phyloP scores from a whole-genome alignment of 1,140 invertebrate genomes.

The Magallana gigas region DNA sequence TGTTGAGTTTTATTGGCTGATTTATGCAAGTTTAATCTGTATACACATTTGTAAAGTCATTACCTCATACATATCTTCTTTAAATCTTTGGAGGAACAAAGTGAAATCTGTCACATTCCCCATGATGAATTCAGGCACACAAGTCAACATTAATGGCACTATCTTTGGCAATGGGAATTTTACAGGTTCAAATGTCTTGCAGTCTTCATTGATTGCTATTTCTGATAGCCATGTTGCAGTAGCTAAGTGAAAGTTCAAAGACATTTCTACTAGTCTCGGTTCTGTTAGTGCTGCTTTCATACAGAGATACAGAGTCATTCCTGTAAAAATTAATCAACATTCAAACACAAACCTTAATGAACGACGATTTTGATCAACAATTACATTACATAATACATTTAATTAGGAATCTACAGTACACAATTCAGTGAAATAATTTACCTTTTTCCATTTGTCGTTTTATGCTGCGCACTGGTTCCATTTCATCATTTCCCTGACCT shows the following conservation, averaged over 20 bases:
- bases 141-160: constrained; percentile 81
- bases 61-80: constrained; percentile 76
- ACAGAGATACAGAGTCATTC: constrained; percentile 77
- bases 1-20: background rate
- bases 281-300: constrained; percentile 86
- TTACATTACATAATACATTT: too few relatives aligned
- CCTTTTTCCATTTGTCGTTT: constrained; percentile 83
- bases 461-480: constrained; percentile 83
- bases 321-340: constrained; percentile 61
- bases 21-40: too few relatives aligned
- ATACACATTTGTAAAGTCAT: too few relatives aligned
- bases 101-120: constrained; percentile 92
- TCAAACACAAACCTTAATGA: too few relatives aligned
- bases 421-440: constrained; percentile 40
- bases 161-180: constrained; percentile 84
- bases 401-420: too few relatives aligned
- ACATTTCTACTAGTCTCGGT: constrained; percentile 84
- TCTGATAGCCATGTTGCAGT: constrained; percentile 92
- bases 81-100: constrained; percentile 85
- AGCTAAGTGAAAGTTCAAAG: constrained; percentile 88
- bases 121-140: constrained; percentile 93
- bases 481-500: constrained; percentile 68
- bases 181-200: constrained; percentile 80
- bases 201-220: constrained; percentile 81
- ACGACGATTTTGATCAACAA: too few relatives aligned